Conservation (phyloP, 2,797 vertebrate genomes). For the Atherinosoma microstoma region DNA sequence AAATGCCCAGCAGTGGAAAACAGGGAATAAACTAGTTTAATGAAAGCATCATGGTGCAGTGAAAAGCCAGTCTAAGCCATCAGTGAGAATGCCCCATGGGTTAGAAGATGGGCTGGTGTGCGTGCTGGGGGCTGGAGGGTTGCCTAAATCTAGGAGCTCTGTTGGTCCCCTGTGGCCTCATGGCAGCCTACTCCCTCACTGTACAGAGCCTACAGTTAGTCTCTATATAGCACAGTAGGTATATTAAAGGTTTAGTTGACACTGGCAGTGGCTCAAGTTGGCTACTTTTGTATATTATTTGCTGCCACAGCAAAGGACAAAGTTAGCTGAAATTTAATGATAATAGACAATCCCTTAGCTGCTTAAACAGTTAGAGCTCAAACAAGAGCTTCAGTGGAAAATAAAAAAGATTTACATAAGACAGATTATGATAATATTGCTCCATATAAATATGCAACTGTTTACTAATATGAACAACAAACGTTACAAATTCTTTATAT, state of each 20-base stretch:
- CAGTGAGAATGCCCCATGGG: constrained; percentile 78
- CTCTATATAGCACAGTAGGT: constrained; percentile 35
- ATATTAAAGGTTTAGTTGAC: constrained; percentile 56
- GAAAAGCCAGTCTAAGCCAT: constrained; percentile 79
- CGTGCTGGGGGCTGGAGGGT: constrained; percentile 82
- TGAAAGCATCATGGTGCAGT: constrained; percentile 85
- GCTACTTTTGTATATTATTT: not conserved
- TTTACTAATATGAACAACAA: too few relatives aligned
- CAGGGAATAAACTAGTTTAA: constrained; percentile 81
- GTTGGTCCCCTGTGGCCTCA: constrained; percentile 63
- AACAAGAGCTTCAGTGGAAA: too few relatives aligned
- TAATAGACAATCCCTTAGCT: not conserved
- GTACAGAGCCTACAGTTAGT: constrained; percentile 50
- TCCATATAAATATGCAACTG: too few relatives aligned
- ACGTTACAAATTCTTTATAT: too few relatives aligned
- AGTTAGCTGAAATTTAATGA: not conserved
- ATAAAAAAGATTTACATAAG: too few relatives aligned
- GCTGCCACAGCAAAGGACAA: not conserved
- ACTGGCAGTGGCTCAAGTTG: constrained; percentile 26
- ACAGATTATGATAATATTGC: too few relatives aligned
- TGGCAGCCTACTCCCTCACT: constrained; percentile 55
- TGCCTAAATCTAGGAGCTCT: constrained; percentile 74
- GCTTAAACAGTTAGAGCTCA: not conserved
- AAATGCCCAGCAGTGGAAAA: constrained; percentile 84
- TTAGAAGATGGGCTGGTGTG: constrained; percentile 86